Conservation (phyloP, 1,140 invertebrate species). For the Zaprionus camerounensis region DNA sequence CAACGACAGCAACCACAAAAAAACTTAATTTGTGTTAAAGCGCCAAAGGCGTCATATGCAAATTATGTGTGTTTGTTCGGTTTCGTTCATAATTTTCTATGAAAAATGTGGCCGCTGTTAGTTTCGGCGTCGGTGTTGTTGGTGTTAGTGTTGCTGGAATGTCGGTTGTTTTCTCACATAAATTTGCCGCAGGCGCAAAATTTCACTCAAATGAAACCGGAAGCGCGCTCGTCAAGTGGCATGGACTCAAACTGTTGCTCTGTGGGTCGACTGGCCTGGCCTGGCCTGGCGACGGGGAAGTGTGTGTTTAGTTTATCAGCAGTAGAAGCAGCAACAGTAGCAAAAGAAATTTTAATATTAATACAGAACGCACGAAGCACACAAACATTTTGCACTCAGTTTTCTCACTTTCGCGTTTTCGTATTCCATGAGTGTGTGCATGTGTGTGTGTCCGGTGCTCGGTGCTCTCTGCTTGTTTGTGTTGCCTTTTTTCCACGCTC, state of each 20-base stretch:
- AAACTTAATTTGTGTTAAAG: conserved; percentile 47
- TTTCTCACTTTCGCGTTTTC: conserved; percentile 77
- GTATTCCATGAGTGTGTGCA: conserved; percentile 26
- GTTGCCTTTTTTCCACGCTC: conserved; percentile 71
- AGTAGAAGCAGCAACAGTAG: conserved; percentile 31
- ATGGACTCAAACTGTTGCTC: conserved; percentile 39
- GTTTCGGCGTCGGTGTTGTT: conserved; percentile 27
- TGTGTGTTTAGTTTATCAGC: conserved; percentile 60
- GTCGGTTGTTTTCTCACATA: conserved; percentile 73
- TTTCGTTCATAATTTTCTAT: conserved; percentile 78
- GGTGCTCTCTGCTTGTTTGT: conserved; percentile 34
- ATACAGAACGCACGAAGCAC: conserved; percentile 52
- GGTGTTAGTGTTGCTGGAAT: conserved; percentile 22
- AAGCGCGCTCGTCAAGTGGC: conserved; percentile 68
- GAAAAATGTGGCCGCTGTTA: conserved; percentile 62
- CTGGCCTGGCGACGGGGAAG: background rate
- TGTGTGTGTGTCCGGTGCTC: conserved; percentile 4
- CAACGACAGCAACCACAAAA: background rate
- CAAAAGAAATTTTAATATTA: conserved; percentile 59
- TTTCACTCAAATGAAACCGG: conserved; percentile 81
- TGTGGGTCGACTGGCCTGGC: background rate
- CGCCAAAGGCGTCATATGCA: conserved; percentile 69
- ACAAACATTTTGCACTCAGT: conserved; percentile 64
- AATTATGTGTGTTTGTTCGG: conserved; percentile 57
- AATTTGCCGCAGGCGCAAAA: conserved; percentile 75